Percentiles rank a stretch among this genome's conserved stretches.
Conservation (phyloP, 2,888 invertebrate genomes). For the Periphyllus acericola region DNA sequence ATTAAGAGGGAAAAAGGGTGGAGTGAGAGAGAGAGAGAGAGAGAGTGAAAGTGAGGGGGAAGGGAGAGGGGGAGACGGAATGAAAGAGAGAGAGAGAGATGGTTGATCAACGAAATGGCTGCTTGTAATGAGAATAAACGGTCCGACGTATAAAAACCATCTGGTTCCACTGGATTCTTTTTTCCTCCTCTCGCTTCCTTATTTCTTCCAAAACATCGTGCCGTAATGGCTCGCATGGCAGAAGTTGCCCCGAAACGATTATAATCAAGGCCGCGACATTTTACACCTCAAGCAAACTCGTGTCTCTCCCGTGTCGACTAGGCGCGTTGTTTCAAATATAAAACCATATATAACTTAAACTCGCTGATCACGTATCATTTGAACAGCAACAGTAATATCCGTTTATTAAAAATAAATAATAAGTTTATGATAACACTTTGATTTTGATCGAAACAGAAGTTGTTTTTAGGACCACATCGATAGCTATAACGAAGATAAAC, state of each 20-base stretch:
- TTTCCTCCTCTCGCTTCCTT: slow-evolving; percentile 18
- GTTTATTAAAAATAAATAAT: no score
- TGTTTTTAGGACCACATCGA: background rate
- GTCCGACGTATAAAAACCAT: slow-evolving; percentile 58
- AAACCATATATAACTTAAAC: no score
- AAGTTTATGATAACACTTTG: no score
- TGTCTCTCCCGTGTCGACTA: no score
- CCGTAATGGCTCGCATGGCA: slow-evolving; percentile 15
- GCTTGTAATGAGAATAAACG: slow-evolving; percentile 60
- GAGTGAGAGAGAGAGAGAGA: background rate
- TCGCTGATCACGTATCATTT: no score
- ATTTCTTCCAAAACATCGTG: background rate
- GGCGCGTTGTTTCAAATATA: no score
- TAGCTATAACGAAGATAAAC: background rate
- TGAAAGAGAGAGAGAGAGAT: background rate
- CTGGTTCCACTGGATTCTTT: slow-evolving; percentile 44
- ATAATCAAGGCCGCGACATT: background rate
- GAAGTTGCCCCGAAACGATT: slow-evolving; percentile 1
- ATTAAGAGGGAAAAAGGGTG: no score
- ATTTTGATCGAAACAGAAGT: no score
- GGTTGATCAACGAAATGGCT: slow-evolving; percentile 59
- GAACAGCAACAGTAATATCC: no score
- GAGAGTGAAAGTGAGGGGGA: background rate
- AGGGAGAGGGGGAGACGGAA: no score
- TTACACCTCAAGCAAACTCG: slow-evolving; percentile 13